phyloP scores from a whole-genome alignment of 2,797 vertebrate genomes.

The Gallinago nigripennis region DNA sequence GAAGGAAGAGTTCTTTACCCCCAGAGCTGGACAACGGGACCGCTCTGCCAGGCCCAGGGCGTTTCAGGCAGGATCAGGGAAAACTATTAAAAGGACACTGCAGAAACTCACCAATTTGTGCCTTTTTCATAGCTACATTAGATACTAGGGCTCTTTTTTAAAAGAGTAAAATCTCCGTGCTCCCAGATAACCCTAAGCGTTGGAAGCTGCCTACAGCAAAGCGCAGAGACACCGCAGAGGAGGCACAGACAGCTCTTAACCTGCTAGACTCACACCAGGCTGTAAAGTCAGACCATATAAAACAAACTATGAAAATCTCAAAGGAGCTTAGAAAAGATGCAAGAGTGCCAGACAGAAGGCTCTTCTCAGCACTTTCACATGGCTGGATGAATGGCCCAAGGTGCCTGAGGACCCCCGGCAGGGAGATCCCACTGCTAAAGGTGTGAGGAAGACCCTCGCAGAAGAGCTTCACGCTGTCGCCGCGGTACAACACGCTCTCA shows the following conservation, averaged over 20 bases:
- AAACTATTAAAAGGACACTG: not conserved
- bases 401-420: not conserved
- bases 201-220: not conserved
- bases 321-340: not conserved
- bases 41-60: not conserved
- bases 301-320: not conserved
- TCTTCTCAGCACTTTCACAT: not conserved
- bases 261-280: not conserved
- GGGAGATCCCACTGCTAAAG: not conserved
- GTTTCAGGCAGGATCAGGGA: not conserved
- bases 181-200: not conserved
- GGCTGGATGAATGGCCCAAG: not conserved
- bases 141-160: not conserved
- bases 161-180: not conserved
- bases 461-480: accelerated
- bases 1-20: not conserved
- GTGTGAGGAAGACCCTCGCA: not conserved
- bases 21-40: not conserved
- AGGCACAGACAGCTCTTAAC: not conserved
- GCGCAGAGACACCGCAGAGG: not conserved
- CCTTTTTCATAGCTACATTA: not conserved
- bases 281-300: not conserved
- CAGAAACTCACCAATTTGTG: not conserved
- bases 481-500: not conserved
- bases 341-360: not conserved